Evolutionary conservation across 2,113 vertebrate species (phyloP).

Genomic region (Leptobrachium leishanense): DNA sequence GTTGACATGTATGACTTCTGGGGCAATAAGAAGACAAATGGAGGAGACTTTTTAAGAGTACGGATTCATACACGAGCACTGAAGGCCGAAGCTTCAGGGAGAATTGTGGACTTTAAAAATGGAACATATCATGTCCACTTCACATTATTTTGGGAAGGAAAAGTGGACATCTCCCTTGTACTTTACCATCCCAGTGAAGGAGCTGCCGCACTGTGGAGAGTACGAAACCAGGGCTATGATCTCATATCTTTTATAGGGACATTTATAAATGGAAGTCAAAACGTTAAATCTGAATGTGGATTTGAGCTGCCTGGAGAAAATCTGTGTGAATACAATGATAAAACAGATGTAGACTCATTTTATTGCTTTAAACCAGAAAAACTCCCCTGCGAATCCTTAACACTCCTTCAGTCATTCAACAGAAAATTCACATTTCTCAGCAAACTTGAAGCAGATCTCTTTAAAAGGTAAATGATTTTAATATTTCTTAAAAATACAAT

Average conservation of each 20-base stretch:
- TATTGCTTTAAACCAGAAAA: conserved; percentile 47
- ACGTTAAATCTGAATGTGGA: conserved; percentile 16
- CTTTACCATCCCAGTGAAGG: conserved; percentile 1
- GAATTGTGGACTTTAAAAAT: neutral
- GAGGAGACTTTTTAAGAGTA: conserved; percentile 29
- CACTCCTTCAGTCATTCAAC: conserved; percentile 23
- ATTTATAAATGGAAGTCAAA: neutral
- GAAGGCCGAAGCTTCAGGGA: conserved; percentile 16
- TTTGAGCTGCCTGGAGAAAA: conserved; percentile 7
- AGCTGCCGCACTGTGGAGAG: neutral
- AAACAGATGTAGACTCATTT: conserved; percentile 49
- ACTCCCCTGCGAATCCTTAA: conserved; percentile 43
- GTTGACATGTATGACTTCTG: conserved; percentile 34
- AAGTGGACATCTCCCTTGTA: neutral
- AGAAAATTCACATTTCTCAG: conserved; percentile 40
- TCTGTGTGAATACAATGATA: conserved; percentile 45
- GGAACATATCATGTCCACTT: conserved; percentile 29
- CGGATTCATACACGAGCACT: conserved; percentile 16
- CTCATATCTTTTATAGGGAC: conserved; percentile 20
- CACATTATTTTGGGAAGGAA: conserved; percentile 18
- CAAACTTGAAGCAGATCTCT: conserved; percentile 33
- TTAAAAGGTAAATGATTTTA: conserved; percentile 45
- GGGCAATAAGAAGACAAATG: conserved; percentile 32
- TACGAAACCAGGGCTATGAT: conserved; percentile 17
- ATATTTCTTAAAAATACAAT: too few relatives aligned